Evolutionary conservation across 2,888 invertebrate species (phyloP).

Genomic region (Tachina grossa): DNA sequence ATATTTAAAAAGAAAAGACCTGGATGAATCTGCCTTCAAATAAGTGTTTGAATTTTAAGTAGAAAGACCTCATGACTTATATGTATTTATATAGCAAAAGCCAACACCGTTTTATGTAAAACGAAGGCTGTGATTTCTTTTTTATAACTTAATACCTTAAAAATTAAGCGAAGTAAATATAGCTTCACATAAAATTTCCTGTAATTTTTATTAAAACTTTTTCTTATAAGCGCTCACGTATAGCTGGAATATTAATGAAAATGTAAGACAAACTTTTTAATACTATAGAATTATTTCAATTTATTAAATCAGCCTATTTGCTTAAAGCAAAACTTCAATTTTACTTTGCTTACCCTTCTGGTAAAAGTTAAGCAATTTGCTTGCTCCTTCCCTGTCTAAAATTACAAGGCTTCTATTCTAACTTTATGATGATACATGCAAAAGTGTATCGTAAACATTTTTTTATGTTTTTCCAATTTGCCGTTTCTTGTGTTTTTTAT

Average conservation of each 20-base stretch:
- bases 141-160: neutral
- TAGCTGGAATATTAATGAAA: neutral
- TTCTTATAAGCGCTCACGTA: neutral
- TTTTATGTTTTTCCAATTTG: conserved; percentile 42
- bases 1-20: too few species aligned
- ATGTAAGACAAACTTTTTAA: neutral
- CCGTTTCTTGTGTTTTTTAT: conserved; percentile 19
- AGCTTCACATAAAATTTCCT: neutral
- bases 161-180: neutral
- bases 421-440: conserved; percentile 13
- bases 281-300: neutral
- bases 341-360: neutral
- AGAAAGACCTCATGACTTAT: too few species aligned
- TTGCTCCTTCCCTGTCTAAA: neutral
- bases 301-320: neutral
- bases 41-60: too few species aligned
- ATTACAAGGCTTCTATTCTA: neutral
- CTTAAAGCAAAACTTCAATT: neutral
- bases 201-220: neutral
- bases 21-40: too few species aligned
- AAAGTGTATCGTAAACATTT: conserved; percentile 30
- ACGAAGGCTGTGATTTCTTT: neutral
- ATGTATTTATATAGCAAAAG: too few species aligned
- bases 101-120: too few species aligned
- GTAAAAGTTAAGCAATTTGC: neutral